A percentile compares a stretch with the other conserved stretches of the same genome.
These are phyloP conservation scores for Pristionchus entomophagus DNA, from an alignment of 2,888 invertebrate genomes.

Conservation along the genomic window DNA sequence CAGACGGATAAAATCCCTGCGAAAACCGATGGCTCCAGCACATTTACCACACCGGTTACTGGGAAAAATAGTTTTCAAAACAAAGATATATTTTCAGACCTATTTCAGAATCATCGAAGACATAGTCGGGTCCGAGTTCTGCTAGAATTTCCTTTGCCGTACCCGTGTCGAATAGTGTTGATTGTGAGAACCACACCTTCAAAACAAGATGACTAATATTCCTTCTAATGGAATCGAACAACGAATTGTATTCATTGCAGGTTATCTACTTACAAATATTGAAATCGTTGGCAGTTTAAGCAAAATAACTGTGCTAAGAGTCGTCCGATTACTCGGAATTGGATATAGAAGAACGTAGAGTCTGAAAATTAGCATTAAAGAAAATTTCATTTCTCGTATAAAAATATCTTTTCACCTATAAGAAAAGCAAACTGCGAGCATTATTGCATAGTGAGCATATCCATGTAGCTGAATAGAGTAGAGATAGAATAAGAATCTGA, in stretches of 20 bases:
- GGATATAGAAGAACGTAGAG: background rate
- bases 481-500: background rate
- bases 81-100: background rate
- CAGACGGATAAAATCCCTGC: background rate
- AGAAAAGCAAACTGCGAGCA: conserved; percentile 5
- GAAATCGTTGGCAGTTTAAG: background rate
- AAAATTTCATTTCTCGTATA: background rate
- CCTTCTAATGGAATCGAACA: too few relatives aligned
- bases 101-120: background rate
- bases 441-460: background rate
- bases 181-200: background rate
- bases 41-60: background rate
- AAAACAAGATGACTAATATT: background rate
- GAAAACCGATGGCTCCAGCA: background rate
- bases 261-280: too few relatives aligned
- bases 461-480: background rate
- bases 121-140: background rate
- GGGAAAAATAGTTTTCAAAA: background rate
- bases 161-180: background rate
- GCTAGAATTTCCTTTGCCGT: background rate
- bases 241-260: too few relatives aligned
- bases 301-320: background rate
- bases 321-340: background rate
- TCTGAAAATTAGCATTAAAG: background rate
- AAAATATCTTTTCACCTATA: background rate